phyloP scores from a whole-genome alignment of 2,888 invertebrate species.

The Mythimna loreyi region DNA sequence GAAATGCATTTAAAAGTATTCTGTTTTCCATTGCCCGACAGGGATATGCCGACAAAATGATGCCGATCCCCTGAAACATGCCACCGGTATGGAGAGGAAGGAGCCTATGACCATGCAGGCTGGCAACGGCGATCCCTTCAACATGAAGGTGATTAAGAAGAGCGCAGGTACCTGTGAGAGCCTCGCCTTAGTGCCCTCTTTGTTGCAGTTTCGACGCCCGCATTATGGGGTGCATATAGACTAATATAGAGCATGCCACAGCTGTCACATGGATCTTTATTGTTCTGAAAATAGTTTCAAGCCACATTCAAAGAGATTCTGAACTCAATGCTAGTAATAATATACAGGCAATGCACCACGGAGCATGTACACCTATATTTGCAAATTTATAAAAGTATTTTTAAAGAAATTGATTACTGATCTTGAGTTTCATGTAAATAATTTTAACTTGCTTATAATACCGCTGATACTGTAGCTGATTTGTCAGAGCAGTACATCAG shows the following conservation, averaged over 20 bases:
- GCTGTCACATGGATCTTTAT: slow-evolving; percentile 98
- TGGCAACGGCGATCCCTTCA: slow-evolving; percentile 97
- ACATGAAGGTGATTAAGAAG: slow-evolving; percentile 95
- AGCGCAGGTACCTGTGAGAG: slow-evolving; percentile 95
- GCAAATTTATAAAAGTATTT: no score
- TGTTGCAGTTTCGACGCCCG: slow-evolving; percentile 97
- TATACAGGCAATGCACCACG: no score
- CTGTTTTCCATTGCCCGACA: slow-evolving; percentile 91
- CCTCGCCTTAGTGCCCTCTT: slow-evolving; percentile 97
- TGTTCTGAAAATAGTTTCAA: no score
- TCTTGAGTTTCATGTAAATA: no score
- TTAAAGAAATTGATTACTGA: no score
- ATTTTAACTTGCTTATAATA: no score
- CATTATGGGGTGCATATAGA: slow-evolving; percentile 98
- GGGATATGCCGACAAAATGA: slow-evolving; percentile 92
- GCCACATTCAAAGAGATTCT: no score
- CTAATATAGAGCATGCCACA: slow-evolving; percentile 95
- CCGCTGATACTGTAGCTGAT: no score
- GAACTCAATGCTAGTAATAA: no score
- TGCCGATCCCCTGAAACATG: slow-evolving; percentile 97
- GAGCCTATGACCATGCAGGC: slow-evolving; percentile 96
- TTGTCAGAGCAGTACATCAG: no score
- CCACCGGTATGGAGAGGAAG: slow-evolving; percentile 97
- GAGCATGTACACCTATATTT: no score
- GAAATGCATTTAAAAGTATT: slow-evolving; percentile 92